Evolutionary conservation across 2,113 vertebrate species (phyloP), one percentile per base, ranked within the genome.

Genomic region (Ptilorrhoa leucosticta): DNA sequence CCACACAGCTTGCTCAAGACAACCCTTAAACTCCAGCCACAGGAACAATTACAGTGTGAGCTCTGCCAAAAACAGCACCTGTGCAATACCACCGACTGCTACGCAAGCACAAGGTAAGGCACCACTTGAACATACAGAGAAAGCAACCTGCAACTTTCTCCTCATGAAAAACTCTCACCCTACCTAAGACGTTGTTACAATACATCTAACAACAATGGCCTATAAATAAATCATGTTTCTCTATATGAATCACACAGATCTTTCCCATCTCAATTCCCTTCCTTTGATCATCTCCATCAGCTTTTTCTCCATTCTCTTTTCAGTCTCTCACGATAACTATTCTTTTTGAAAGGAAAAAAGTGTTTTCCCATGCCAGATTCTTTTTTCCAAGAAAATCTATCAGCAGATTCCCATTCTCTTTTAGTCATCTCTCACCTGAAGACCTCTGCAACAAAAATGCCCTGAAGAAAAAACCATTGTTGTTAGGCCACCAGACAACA

Each of bases 11-110:
- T 65, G 61, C 79, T 65, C 21, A 39, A 50, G 39, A 39, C 39
- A 69, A 21, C 35, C 30, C 69, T 66, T 40, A 12, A 53, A 47
- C 40, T 79, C 51, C 40, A 64, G 15, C 37, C 69, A 79, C 15
- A 40, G 51, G 17, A 93, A 60, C 17, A 85, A 68, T 9, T 23
- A 21, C 13, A 42, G 30, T 0, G 2, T 44, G 31, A 77, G 37
- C 33, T 35, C 63, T 57, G 45, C 28, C 44, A 83, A 57, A 88
- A 61, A 5, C 0, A 0, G 3, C 33, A 21, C 42, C 35, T 16
- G 17, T 61, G 42, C 3, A 2, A 31, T 3, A 15, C 23, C 27
- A 48, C 31, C 0, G 1, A 83, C 42, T 83, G 53, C 69, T n/a
- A 13, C 2, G 26, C 17, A 56, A 63, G 51, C 57, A 71, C 27